Conservation (phyloP, 1,140 invertebrate species). For the Drosophila gunungcola region DNA sequence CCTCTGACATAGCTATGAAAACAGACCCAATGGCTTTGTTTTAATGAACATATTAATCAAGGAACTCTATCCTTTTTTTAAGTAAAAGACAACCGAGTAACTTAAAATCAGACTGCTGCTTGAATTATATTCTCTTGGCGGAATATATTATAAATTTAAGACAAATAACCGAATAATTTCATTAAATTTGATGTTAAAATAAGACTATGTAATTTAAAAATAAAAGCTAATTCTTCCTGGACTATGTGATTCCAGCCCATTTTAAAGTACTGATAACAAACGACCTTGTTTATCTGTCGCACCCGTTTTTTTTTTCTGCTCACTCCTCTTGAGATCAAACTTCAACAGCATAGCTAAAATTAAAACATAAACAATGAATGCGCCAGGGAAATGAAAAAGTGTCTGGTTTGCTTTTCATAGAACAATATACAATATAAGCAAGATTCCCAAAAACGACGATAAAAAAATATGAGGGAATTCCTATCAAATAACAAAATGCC, state of each 20-base stretch:
- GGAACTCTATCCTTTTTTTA: no score
- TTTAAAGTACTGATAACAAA: constrained; percentile 18
- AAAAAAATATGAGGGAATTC: constrained; percentile 39
- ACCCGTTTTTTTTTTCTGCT: constrained; percentile 10
- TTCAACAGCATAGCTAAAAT: constrained; percentile 14
- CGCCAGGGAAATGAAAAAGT: constrained; percentile 17
- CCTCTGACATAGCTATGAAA: no score
- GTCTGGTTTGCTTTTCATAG: constrained; percentile 41
- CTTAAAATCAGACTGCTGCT: no score
- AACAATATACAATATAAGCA: constrained; percentile 24
- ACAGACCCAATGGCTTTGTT: no score
- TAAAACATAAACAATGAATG: constrained; percentile 15
- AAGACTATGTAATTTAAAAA: no score
- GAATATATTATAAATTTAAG: no score
- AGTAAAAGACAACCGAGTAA: no score
- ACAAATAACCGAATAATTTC: no score
- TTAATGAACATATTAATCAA: no score
- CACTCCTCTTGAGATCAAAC: constrained; percentile 23
- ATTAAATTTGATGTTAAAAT: no score
- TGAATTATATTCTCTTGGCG: no score
- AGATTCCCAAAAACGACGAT: constrained; percentile 27
- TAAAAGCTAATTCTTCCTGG: no score
- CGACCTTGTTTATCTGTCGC: constrained; percentile 36
- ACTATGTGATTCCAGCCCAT: neutral
- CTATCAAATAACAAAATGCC: constrained; percentile 36